phyloP scores from a whole-genome alignment of 2,888 invertebrate species.

The Miltochrista miniata region DNA sequence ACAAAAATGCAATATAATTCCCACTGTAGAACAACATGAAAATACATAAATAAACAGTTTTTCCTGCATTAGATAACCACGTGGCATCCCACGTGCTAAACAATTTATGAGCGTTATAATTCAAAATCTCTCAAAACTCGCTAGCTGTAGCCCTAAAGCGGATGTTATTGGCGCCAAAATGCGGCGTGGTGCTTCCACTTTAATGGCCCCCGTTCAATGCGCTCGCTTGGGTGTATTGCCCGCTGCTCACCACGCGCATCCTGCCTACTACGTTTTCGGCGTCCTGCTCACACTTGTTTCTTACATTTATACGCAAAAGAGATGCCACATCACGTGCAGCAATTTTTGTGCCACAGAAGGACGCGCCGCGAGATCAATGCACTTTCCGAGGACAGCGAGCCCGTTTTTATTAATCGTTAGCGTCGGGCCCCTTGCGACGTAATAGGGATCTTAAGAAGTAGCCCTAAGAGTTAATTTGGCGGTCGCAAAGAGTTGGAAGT shows the following conservation, averaged over 20 bases:
- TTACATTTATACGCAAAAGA: conserved; percentile 57
- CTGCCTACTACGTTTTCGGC: conserved; percentile 73
- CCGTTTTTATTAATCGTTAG: conserved; percentile 74
- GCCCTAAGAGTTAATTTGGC: conserved; percentile 62
- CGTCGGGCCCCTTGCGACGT: conserved; percentile 46
- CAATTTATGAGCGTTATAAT: neutral
- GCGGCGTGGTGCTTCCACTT: conserved; percentile 68
- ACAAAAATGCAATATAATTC: too few species aligned
- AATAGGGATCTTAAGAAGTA: conserved; percentile 62
- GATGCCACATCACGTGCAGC: conserved; percentile 75
- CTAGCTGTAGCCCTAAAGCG: conserved; percentile 27
- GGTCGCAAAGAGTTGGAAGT: conserved; percentile 29
- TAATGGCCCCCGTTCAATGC: conserved; percentile 80
- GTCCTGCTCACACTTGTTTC: conserved; percentile 64
- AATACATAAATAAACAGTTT: too few species aligned
- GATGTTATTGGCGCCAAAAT: conserved; percentile 76
- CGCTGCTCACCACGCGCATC: conserved; percentile 78
- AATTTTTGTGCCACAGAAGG: conserved; percentile 81
- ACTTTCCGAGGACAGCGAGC: conserved; percentile 81
- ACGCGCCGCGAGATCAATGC: conserved; percentile 81
- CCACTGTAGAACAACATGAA: too few species aligned
- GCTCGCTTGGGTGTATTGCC: conserved; percentile 81
- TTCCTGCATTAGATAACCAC: neutral
- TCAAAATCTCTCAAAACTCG: conserved; percentile 3
- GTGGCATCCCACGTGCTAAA: neutral